Evolutionary conservation across 2,888 invertebrate species (phyloP), one percentile per base, ranked within the genome.

Genomic region (Drosophila macrospina): DNA sequence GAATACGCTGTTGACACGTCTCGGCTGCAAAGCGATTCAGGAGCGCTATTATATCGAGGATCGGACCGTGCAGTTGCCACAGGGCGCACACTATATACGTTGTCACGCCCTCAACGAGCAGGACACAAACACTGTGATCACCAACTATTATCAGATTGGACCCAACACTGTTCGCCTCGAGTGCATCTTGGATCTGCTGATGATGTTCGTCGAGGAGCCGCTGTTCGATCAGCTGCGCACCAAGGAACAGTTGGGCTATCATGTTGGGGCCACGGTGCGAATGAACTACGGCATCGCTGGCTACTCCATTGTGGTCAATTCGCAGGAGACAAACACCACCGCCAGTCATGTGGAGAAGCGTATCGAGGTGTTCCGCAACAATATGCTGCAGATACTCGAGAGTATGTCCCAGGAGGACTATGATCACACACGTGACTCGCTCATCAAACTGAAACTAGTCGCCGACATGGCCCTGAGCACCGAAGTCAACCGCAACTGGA

Each of bases 171-270:
- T 96, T 1, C 93, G 92, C 16, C 93, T 94, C 64, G 94, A 94
- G 47, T 94, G 95, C 65, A 93, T 95, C 0, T 93, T 97, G 1
- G 96, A 98, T 91, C 91, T 97, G 36, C 92, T 98, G 34, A 94
- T 95, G 93, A 96, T 97, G 93, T 92, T 97, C 62, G 96, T 98
- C 93, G 96, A 97, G 89, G 98, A 98, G 92, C 98, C 98, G 0
- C 93, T 97, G 45, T 98, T 98, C 92, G 96, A 98, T 92, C 93
- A 94, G 42, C 92, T 98, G 20, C 94, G 98, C 56, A 98, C 98
- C 0, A 95, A 96, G 91, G 96, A 98, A 88, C 98, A 98, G 92
- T 93, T 98, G 3, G 98, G 98, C 0, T 98, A 98, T 92, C 94
- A 95, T 89, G 97, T 98, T 20, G 95, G 93, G 83, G 95, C 95